Percentiles rank a stretch among this genome's conserved stretches.
These are phyloP conservation scores for Typhlichthys subterraneus DNA, from an alignment of 2,797 vertebrate species.

Conservation along the genomic window DNA sequence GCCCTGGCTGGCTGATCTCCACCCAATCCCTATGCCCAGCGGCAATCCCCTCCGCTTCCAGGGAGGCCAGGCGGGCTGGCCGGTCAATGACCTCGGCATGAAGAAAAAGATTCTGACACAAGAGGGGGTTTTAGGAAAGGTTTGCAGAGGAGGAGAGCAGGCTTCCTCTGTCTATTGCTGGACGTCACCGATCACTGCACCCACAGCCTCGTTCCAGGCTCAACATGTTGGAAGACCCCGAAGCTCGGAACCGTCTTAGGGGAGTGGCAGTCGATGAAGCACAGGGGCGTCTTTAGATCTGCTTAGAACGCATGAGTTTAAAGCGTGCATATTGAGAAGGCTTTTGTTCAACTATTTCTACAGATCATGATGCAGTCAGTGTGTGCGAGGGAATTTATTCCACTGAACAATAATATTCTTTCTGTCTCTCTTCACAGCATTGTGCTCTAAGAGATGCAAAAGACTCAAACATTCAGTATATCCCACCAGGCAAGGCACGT, in stretches of 20 bases:
- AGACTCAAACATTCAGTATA: conserved; percentile 17
- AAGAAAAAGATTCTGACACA: conserved; percentile 31
- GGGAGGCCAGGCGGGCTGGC: conserved; percentile 32
- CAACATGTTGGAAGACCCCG: conserved; percentile 28
- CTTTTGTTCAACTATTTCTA: conserved; percentile 22
- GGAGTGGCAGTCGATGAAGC: conserved; percentile 53
- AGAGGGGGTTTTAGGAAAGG: conserved; percentile 32
- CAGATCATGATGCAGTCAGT: too few species aligned
- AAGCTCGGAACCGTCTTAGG: conserved; percentile 38
- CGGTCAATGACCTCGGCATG: conserved; percentile 43
- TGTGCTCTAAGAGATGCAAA: conserved; percentile 5
- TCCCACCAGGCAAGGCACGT: conserved; percentile 15
- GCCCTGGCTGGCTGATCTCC: conserved; percentile 52
- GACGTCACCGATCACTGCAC: conserved; percentile 38
- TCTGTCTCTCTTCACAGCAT: too few species aligned
- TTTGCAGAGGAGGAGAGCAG: conserved; percentile 9
- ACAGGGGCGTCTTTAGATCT: conserved; percentile 35
- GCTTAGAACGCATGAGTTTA: not conserved
- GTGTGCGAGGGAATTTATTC: conserved; percentile 27
- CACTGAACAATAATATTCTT: conserved; percentile 23
- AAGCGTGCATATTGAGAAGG: conserved; percentile 13
- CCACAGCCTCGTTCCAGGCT: conserved; percentile 26
- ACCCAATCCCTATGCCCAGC: conserved; percentile 45
- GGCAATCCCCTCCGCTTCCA: conserved; percentile 53
- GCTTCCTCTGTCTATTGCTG: conserved; percentile 10